Evolutionary conservation across 2,113 vertebrate genomes (phyloP), one percentile per base, ranked within the genome.

Genomic region (Elgaria multicarinata): DNA sequence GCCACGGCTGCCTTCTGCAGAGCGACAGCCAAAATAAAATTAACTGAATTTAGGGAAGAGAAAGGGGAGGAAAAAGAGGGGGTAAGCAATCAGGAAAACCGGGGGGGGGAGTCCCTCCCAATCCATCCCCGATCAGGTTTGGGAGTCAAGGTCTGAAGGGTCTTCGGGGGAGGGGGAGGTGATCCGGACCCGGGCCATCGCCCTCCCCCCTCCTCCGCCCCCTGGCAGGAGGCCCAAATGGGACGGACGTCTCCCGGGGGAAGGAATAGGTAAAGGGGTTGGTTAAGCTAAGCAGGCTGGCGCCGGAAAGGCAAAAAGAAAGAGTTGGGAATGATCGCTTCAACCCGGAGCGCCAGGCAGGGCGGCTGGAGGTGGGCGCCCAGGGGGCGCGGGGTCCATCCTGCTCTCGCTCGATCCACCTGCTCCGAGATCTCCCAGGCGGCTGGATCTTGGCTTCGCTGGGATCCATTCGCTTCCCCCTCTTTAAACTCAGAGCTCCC

Each of bases 371-470:
- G 79, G 79, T 36, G 79, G 36, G 69, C 31, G 64, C 74, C 85
- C 87, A 24, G 72, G 69, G 66, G 75, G 53, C 26, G 80, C 81
- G 72, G 55, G 85, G n/a, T 85, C 92, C 91, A n/a, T 89, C 67
- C 87, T 84, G 64, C 31, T 33, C 24, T 75, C 67, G 10, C 24
- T 42, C 67, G 64, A 53, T 91, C 84, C 62, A 91, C 86, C 75
- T 83, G 86, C 87, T 83, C 90, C 90, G 36, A 77, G 86, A 88
- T 79, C 28, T 82, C 74, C 81, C 81, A 20, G 72, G 72, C 66
- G 66, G 10, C 86, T 53, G 87, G 91, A 78, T 88, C 93, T 24
- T 16, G 67, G 82, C 81, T 78, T 92, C 83, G 74, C 6, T 26
- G 89, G 33, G 80, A 85, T 81, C 87, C 93, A 36, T 28, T 85